Percentiles rank a stretch among this genome's conserved stretches.
Evolutionary conservation across 2,888 invertebrate species (phyloP).

Genomic region (Drosophila fulvimacula): DNA sequence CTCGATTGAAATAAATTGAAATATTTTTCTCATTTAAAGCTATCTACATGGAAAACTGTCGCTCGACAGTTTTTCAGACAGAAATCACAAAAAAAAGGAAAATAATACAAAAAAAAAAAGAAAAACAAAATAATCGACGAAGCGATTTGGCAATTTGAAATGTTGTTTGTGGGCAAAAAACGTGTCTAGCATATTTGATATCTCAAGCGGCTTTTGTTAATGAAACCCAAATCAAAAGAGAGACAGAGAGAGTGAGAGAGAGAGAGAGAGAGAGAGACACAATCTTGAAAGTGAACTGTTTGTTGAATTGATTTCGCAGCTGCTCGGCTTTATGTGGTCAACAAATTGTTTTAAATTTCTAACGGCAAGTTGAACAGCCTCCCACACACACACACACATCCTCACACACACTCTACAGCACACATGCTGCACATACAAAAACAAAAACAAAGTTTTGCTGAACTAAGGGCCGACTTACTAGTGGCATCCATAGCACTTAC

Average conservation of each 20-base stretch:
- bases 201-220: slow-evolving; percentile 38
- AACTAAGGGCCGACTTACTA: slow-evolving; percentile 50
- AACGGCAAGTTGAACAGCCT: slow-evolving; percentile 44
- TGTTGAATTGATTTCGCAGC: slow-evolving; percentile 37
- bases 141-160: slow-evolving; percentile 52
- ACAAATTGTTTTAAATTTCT: slow-evolving; percentile 56
- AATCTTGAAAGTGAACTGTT: slow-evolving; percentile 11
- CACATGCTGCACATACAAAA: slow-evolving; percentile 18
- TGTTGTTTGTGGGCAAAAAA: slow-evolving; percentile 42
- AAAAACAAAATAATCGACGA: slow-evolving; percentile 17
- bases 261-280: slow-evolving; percentile 3
- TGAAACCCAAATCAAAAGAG: slow-evolving; percentile 37
- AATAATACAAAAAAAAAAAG: slow-evolving; percentile 1
- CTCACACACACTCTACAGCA: not conserved
- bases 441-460: slow-evolving; percentile 42
- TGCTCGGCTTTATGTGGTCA: slow-evolving; percentile 31
- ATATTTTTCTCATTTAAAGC: slow-evolving; percentile 7
- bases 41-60: not conserved
- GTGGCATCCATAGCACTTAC: slow-evolving; percentile 55
- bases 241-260: not conserved
- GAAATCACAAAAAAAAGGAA: not conserved
- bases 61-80: slow-evolving; percentile 3
- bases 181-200: slow-evolving; percentile 53
- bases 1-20: not conserved
- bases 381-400: not conserved